These are phyloP conservation scores for Theristicus caerulescens DNA, from an alignment of 2,113 vertebrate genomes.

Conservation along the genomic window DNA sequence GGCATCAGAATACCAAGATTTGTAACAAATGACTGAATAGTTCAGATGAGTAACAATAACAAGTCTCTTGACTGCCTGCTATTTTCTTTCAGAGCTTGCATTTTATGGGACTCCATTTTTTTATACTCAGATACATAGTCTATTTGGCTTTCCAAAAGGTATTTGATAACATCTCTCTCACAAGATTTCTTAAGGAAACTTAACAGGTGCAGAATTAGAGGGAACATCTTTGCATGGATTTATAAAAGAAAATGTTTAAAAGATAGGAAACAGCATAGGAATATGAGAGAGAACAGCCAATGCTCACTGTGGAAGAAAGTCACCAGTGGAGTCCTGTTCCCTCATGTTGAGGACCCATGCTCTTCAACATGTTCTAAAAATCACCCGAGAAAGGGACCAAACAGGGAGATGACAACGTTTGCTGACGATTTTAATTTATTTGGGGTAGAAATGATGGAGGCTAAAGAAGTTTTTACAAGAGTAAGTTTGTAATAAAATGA, in stretches of 20 bases:
- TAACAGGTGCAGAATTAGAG: background rate
- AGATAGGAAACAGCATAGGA: background rate
- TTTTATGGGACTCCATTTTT: background rate
- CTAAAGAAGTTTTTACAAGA: background rate
- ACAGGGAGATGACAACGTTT: background rate
- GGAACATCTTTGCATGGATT: background rate
- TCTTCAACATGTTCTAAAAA: background rate
- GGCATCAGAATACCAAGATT: background rate
- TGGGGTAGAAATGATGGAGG: background rate
- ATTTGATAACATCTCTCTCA: background rate
- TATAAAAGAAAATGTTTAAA: background rate
- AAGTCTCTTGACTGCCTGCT: background rate
- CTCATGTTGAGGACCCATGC: background rate
- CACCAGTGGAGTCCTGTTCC: background rate
- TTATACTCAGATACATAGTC: background rate
- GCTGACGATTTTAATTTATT: background rate
- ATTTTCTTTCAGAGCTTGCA: background rate
- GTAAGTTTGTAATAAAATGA: background rate
- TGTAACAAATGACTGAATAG: background rate
- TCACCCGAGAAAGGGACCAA: background rate
- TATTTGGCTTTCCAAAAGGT: background rate
- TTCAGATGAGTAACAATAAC: background rate
- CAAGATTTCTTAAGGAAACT: background rate
- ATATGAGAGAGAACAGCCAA: background rate
- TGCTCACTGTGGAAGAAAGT: background rate